Evolutionary conservation across 2,113 vertebrate species (phyloP).

Genomic region (Crotalus helleri): DNA sequence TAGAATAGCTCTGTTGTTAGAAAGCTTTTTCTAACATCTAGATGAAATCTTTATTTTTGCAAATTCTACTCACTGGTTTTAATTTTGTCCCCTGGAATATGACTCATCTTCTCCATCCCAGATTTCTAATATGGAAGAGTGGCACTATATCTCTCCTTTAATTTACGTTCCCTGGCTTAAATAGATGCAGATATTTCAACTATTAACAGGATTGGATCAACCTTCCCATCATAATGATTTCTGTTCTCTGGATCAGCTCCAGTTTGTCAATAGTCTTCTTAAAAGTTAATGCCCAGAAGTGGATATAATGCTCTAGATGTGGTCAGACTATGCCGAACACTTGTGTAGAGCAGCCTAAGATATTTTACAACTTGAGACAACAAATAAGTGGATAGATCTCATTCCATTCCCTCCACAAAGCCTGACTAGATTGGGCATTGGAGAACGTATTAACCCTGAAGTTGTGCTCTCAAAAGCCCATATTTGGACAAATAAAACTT

Average conservation of each 20-base stretch:
- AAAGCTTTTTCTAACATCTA: not conserved
- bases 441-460: not conserved
- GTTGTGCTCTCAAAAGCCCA: not conserved
- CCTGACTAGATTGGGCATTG: not conserved
- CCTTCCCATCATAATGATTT: not conserved
- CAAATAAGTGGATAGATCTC: not conserved
- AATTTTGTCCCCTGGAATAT: not conserved
- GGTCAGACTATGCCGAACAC: not conserved
- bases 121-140: not conserved
- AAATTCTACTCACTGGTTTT: not conserved
- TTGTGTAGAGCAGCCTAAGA: not conserved
- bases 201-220: not conserved
- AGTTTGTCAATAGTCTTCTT: not conserved
- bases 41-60: not conserved
- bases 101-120: not conserved
- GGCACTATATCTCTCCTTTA: not conserved
- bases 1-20: not conserved
- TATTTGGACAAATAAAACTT: not conserved
- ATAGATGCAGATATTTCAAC: not conserved
- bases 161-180: not conserved
- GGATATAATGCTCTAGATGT: not conserved
- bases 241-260: not conserved
- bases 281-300: not conserved
- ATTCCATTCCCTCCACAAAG: not conserved
- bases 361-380: not conserved